Conservation (phyloP, 2,797 vertebrate species). For the Tangara arthus region DNA sequence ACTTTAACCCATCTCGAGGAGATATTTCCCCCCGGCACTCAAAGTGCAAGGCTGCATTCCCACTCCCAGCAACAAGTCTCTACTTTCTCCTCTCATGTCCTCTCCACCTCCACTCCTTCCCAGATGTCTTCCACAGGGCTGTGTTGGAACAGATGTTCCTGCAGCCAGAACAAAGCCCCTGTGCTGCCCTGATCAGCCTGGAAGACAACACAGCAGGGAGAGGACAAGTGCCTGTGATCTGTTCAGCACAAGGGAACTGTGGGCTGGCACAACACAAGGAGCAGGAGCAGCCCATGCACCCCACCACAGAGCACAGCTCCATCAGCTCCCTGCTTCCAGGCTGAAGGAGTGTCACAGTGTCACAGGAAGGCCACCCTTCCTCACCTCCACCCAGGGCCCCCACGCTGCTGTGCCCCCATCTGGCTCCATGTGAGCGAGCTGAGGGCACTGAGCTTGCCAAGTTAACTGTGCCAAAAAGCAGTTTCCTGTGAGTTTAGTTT, state of each 20-base stretch:
- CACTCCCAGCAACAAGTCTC: not conserved
- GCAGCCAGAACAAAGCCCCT: not conserved
- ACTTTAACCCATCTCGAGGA: not conserved
- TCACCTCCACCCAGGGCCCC: not conserved
- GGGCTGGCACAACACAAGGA: not conserved
- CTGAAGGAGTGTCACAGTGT: fast-evolving
- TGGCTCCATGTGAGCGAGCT: fast-evolving
- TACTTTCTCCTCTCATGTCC: not conserved
- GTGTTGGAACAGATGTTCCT: not conserved
- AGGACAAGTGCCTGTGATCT: not conserved
- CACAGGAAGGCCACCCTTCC: not conserved
- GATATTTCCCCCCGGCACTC: slow-evolving; percentile 77
- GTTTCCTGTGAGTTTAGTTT: not conserved
- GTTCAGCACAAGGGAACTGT: not conserved
- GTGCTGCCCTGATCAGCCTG: not conserved
- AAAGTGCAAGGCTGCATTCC: slow-evolving; percentile 22
- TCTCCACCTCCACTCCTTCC: not conserved
- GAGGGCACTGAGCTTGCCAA: not conserved
- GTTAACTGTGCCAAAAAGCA: not conserved
- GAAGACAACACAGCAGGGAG: slow-evolving; percentile 1
- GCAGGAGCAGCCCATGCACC: not conserved
- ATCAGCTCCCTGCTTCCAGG: not conserved
- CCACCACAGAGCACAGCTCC: fast-evolving
- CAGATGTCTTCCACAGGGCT: not conserved
- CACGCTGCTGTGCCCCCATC: fast-evolving